Base-by-base conservation (phyloP, 2,888 invertebrate genomes). In the Mongoloraphidia duomilia region DNA sequence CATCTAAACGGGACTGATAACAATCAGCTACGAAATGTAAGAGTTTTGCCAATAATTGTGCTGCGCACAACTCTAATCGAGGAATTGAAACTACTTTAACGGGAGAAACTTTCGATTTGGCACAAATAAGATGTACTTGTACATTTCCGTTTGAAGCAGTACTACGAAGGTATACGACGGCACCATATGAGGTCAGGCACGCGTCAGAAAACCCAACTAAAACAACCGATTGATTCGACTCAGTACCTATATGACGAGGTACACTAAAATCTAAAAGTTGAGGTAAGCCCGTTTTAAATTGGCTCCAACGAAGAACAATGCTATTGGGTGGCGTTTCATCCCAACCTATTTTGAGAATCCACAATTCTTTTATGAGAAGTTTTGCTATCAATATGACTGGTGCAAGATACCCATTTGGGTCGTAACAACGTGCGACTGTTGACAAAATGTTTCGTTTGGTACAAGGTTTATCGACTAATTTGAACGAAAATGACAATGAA, bases 51-150 rank as follows among this genome's bases (percentile, higher is more conserved):
- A 55, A 14, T 8, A 56, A 35, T 5, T 50, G 37, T 36, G 54
- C 52, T 8, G 52, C 53, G 14, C 52, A 53, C 10, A 55, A 43
- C 17, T 54, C 54, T 17, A 54, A 41, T 8, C 55, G 49, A 10
- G 55, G 49, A 9, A 55, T 6, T 8, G 54, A 51, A 17, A 55
- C 44, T 8, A n/a, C 34, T 47, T 54, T 54, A 11, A 54, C 9
- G 9, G 52, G 51, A 11, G 50, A 41, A 12, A 55, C 53, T 26
- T 50, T 52, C 9, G 51, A 47, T 49, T 53, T 53, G 5, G 49
- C 49, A 33, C 49, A 49, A 12, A 53, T 26, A n/a, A 53, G 35
- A 26, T 9, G 17, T 26, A 44, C 36, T 37, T 10, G 9, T 12
- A 47, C 41, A 12, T 46, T 10, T 14, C 37, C 43, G 34, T 40